Conservation (phyloP, 2,888 invertebrate species). For the Synergus itoensis region DNA sequence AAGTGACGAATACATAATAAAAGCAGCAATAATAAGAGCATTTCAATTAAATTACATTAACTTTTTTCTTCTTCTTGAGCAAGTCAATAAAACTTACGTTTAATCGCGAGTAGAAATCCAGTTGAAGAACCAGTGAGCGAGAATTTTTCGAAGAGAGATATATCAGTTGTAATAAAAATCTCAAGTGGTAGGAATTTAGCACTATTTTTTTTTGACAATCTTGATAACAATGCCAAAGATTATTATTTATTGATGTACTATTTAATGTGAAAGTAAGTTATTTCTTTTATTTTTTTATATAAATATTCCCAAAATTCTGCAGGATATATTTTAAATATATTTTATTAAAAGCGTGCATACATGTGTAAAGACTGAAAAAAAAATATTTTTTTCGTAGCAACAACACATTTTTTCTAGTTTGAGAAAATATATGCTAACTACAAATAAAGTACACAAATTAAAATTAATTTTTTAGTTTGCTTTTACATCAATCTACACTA, state of each 20-base stretch:
- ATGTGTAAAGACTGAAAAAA: not conserved
- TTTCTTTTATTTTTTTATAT: no score
- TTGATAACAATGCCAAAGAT: not conserved
- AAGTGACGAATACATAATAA: not conserved
- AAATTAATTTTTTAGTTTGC: not conserved
- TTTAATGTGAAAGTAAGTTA: no score
- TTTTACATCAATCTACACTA: not conserved
- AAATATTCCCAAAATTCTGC: not conserved
- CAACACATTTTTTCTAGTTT: not conserved
- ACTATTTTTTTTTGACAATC: not conserved
- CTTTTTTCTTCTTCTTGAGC: constrained; percentile 28
- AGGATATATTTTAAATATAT: not conserved
- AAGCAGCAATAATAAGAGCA: not conserved
- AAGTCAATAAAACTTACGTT: constrained; percentile 66
- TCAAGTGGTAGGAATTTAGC: not conserved
- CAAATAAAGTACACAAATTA: not conserved
- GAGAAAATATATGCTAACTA: not conserved
- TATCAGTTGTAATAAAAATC: constrained; percentile 51
- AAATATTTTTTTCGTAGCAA: no score
- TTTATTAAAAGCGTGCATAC: not conserved
- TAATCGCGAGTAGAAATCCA: constrained; percentile 66
- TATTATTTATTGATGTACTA: not conserved
- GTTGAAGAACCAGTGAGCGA: constrained; percentile 57
- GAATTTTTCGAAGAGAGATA: constrained; percentile 60
- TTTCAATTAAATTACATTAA: not conserved